Evolutionary conservation across 2,888 invertebrate species (phyloP).

Genomic region (Dorcus hopei): DNA sequence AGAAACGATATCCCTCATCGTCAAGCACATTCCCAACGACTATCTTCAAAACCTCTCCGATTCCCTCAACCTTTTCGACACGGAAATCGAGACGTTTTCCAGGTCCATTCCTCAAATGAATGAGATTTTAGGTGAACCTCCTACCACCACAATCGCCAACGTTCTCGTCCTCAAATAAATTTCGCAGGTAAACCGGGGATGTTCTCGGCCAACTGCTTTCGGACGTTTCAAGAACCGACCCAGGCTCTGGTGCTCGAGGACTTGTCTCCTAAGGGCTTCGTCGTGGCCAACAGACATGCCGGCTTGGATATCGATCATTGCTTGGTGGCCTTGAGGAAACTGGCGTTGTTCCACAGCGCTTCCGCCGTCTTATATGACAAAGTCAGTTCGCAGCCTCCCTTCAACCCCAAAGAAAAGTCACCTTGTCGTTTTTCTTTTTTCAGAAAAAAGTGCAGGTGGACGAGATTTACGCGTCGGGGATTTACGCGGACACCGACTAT

Average conservation of each 20-base stretch:
- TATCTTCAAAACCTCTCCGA: constrained; percentile 48
- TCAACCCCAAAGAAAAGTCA: no score
- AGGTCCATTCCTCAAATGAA: constrained; percentile 49
- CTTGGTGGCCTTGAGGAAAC: constrained; percentile 50
- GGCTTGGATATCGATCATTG: constrained; percentile 57
- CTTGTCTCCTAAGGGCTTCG: constrained; percentile 54
- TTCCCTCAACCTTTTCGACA: constrained; percentile 49
- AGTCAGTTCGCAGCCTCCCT: constrained; percentile 39
- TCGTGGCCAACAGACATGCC: constrained; percentile 52
- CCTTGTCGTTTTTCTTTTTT: no score
- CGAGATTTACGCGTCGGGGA: constrained; percentile 16
- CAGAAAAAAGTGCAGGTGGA: no score
- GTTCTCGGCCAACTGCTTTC: constrained; percentile 38
- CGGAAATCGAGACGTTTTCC: constrained; percentile 49
- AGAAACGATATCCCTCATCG: constrained; percentile 35
- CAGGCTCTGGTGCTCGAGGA: constrained; percentile 54
- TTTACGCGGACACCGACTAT: constrained; percentile 32
- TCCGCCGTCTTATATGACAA: constrained; percentile 54
- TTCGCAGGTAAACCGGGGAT: constrained; percentile 28
- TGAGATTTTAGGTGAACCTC: constrained; percentile 40
- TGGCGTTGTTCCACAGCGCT: constrained; percentile 57
- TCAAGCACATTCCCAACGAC: constrained; percentile 41
- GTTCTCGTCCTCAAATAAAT: no score
- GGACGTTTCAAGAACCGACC: constrained; percentile 40
- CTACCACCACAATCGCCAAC: no score